Base-by-base conservation (phyloP, 2,888 invertebrate genomes). In the Trissolcus japonicus region DNA sequence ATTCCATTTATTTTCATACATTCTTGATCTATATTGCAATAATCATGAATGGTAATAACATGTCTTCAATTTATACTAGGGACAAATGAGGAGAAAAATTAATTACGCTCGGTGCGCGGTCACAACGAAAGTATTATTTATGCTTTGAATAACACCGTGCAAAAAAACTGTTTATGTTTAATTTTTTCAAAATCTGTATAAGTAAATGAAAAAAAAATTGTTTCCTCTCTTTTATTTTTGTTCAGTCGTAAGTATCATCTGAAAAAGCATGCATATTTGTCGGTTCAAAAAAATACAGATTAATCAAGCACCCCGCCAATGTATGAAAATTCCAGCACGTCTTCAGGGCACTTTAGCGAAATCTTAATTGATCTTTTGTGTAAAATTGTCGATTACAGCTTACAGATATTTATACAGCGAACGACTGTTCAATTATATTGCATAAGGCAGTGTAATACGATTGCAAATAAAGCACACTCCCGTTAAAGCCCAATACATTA, bases 331-430 rank as follows among this genome's bases (percentile, higher is more conserved):
- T 46, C 46, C 46, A 46, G 14, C 16, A 46, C 46, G 35, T 35
- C 35, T 29, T 29, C 35, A 13, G n/a, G 16, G 16, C 40, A 41
- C 25, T 59, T 62, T 41, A 11, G 29, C 13, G 16, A 29, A 40
- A 67, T 56, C 35, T 63, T 75, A 75, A 75, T 75, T 75, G 75
- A 68, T 75, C 65, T 63, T 63, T 55, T 65, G 59, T 76, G 69
- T 69, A 65, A 69, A 66, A 46, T 61, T 43, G 40, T n/a, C 25
- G 43, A 67, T 74, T 67, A 67, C 61, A 66, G 11, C 40, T 16
- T 41, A 21, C 61, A 21, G 35, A 25, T 73, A 67, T 57, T 74
- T 74, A 68, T 74, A 56, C 53, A 60, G 6, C 56, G 46, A 14
- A 46, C 53, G 62, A 63, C 67, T 74, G 67, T 74, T 60, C 59